phyloP scores from a whole-genome alignment of 2,888 invertebrate species.

The Theretra japonica region DNA sequence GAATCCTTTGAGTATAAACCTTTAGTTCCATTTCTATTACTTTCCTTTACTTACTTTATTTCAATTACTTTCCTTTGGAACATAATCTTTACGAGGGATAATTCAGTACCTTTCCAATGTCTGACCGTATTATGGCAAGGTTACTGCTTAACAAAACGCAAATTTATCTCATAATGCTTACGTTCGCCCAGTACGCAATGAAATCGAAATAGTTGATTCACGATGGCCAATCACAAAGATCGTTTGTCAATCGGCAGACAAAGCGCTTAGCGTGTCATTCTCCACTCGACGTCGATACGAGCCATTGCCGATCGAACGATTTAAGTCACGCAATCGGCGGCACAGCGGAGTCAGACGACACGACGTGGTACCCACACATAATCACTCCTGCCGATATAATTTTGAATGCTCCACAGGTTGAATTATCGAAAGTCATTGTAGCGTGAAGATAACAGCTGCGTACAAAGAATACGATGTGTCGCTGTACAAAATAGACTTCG shows the following conservation, averaged over 20 bases:
- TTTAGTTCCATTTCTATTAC: too few species aligned
- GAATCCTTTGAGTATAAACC: too few species aligned
- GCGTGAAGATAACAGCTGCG: slow-evolving; percentile 57
- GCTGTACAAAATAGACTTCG: not conserved
- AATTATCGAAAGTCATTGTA: slow-evolving; percentile 55
- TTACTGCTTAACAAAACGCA: slow-evolving; percentile 40
- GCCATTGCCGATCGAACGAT: slow-evolving; percentile 61
- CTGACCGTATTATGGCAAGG: not conserved
- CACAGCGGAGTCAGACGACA: slow-evolving; percentile 47
- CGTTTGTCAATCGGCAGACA: slow-evolving; percentile 68
- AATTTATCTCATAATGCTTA: slow-evolving; percentile 44
- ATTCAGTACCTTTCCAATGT: not conserved
- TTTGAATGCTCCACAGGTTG: slow-evolving; percentile 57
- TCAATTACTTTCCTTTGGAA: too few species aligned
- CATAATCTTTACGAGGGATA: too few species aligned
- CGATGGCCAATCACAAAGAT: slow-evolving; percentile 64
- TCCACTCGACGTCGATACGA: slow-evolving; percentile 70
- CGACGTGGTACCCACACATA: slow-evolving; percentile 50
- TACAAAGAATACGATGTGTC: slow-evolving; percentile 34
- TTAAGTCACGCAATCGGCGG: slow-evolving; percentile 63
- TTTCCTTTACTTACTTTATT: too few species aligned
- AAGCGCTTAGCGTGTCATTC: slow-evolving; percentile 71
- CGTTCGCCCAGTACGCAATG: slow-evolving; percentile 46
- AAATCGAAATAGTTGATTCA: slow-evolving; percentile 51
- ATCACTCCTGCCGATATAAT: slow-evolving; percentile 49